Evolutionary conservation across 2,113 vertebrate species (phyloP), one percentile per base, ranked within the genome.

Genomic region (Pterocles gutturalis): DNA sequence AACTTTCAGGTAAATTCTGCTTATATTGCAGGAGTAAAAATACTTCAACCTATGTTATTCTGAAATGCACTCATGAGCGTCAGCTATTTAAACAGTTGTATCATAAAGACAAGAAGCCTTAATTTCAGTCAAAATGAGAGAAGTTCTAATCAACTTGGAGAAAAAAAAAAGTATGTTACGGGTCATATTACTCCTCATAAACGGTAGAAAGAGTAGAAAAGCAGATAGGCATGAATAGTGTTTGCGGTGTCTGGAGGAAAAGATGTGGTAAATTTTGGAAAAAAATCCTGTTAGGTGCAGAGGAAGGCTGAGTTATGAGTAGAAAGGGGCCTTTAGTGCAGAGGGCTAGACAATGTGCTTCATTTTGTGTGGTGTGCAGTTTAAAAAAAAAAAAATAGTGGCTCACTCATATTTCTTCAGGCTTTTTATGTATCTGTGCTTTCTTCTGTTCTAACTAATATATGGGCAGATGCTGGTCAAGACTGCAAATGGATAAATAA

Each of bases 91-190:
- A 82, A 29, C 34, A 57, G 9, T 34, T 70, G 22, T 60, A 11
- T 45, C 5, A 38, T 46, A 24, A 79, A 45, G n/a, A 34, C 11
- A 43, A 45, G 33, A 38, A 20, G 28, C 29, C 43, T 71, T 83
- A 45, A 51, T 51, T 46, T 87, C n/a, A 54, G 31, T 18, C 29
- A 13, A 6, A 75, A 19, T 38, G 18, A 66, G 13, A 22, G 22
- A 14, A 36, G 2, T 66, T 65, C 17, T 72, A 11, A 89, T 58
- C 31, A 41, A 33, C 14, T 69, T 48, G 11, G 21, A 26, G 14
- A 1, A 8, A 10, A 1, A 8, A 10, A n/a, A 10, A 54, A 21
- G 11, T 70, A 20, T 41, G 3, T 36, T 49, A 17, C 20, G 10
- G 10, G 45, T 78, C 10, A 1, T 62, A 5, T 48, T 70, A 25